Evolutionary conservation across 1,140 invertebrate genomes (phyloP), one percentile per base, ranked within the genome.

Genomic region (Trissolcus basalis): DNA sequence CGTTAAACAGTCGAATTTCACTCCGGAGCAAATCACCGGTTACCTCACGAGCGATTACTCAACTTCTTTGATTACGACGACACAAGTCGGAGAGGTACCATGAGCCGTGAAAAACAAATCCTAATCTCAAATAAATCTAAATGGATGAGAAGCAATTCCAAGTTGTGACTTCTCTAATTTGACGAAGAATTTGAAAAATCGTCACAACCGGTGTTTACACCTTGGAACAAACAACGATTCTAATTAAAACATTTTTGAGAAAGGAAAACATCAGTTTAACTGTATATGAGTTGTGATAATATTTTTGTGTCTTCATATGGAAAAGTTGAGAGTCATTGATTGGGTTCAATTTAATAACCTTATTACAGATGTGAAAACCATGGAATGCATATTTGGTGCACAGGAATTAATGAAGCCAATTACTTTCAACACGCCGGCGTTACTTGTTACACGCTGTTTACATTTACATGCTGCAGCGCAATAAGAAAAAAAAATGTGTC

Each of bases 371-470:
- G 50, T 54, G 59, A 72, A 65, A 11, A 44, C 36, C 44, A 6
- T 27, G 19, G 19, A 27, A 27, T 27, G 19, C 19, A 27, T 39
- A 53, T 61, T 61, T 55, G 67, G 59, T 63, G 27, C 47, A n/a
- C 32, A 16, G 9, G 58, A 74, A 74, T 74, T 74, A 74, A 74
- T 68, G 63, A 63, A 74, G 44, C 71, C 64, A 74, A 74, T 68
- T 74, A 74, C 64, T 63, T 68, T 68, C 63, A 68, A 69, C 58
- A 49, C 54, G 35, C 1, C 35, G 55, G 61, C 50, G 44, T 73
- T 73, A 73, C 44, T 73, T 61, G 55, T 67, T 74, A 56, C 51
- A 74, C 50, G 63, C 63, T 60, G 65, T 58, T 67, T 69, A 64
- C 64, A 65, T 76, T 76, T 76, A 76, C 67, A 76, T 67, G 67